Base-by-base conservation (phyloP, 2,888 invertebrate genomes). In the Oscheius sp. region DNA sequence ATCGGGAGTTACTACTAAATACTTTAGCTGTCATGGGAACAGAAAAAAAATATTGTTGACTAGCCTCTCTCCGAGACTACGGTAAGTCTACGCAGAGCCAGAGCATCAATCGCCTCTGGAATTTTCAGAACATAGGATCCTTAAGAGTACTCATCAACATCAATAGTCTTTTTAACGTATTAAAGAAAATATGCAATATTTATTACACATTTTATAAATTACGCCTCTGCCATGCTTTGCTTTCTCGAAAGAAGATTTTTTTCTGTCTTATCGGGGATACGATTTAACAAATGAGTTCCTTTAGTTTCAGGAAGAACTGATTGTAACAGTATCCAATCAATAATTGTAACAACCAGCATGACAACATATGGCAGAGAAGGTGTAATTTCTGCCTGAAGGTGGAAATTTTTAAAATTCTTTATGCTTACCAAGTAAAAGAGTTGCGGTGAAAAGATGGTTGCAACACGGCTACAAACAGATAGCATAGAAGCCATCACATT, bases 381-480 rank as follows among this genome's bases (percentile, higher is more conserved):
- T 15, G 34, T 55, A 20, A 67, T 46, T 17, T 57, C 50, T 15
- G 55, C 57, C 67, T 67, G 46, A 33, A 50, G 34, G 27, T n/a
- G n/a, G n/a, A n/a, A n/a, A n/a, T 53, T 29, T n/a, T 53, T 12
- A 39, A n/a, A 15, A 12, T 6, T 10, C 20, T 61, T 34, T 53
- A 29, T 27, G 6, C 55, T 17, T 63, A 81, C 78, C 71, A 79
- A 61, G 37, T 76, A 77, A 65, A 83, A 83, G 10, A 83, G 58
- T 53, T 81, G 81, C 6, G 83, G 83, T 0, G 83, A 72, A 50
- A 81, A 71, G 57, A 83, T 76, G 25, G 70, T 73, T 17, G 83
- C 83, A 20, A 76, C 65, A 33, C 82, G 75, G 53, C 74, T 78
- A 63, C 67, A 72, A 25, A 80, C 71, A 8, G 75, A 74, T 1